Conservation (phyloP, 1,140 invertebrate species). For the Pseudomyrmex sp. region DNA sequence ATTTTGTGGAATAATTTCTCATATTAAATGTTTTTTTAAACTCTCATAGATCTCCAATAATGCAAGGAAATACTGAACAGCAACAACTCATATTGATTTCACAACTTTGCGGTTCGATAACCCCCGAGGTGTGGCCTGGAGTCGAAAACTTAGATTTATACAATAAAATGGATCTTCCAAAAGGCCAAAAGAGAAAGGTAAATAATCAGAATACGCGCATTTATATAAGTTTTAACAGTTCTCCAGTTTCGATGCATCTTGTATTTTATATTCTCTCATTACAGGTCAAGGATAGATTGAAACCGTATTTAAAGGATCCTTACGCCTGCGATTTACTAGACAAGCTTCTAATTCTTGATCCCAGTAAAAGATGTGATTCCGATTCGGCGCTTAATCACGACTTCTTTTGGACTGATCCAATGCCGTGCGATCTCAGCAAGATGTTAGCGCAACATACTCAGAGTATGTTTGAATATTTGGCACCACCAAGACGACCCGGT, state of each 20-base stretch:
- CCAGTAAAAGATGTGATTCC: conserved; percentile 95
- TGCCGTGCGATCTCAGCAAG: conserved; percentile 96
- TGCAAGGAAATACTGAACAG: conserved; percentile 98
- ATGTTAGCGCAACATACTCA: conserved; percentile 97
- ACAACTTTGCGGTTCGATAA: conserved; percentile 98
- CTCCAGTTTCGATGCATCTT: neutral
- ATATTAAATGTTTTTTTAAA: neutral
- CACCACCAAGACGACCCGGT: conserved; percentile 90
- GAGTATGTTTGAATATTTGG: conserved; percentile 98
- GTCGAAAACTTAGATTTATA: conserved; percentile 97
- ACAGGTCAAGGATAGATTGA: conserved; percentile 94
- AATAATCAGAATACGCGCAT: neutral
- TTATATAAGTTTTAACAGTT: neutral
- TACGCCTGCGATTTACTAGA: conserved; percentile 97
- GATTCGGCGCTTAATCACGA: conserved; percentile 98
- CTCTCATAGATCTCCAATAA: conserved; percentile 88
- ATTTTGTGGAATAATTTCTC: neutral
- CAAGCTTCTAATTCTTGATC: conserved; percentile 96
- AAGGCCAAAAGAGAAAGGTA: conserved; percentile 96
- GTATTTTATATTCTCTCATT: conserved; percentile 63
- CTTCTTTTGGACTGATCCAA: conserved; percentile 99
- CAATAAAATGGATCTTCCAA: conserved; percentile 95
- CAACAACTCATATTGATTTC: conserved; percentile 98
- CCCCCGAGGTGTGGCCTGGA: conserved; percentile 96
- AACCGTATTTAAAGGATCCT: conserved; percentile 96